Evolutionary conservation across 2,888 invertebrate species (phyloP).

Genomic region (Steinernema scapterisci): DNA sequence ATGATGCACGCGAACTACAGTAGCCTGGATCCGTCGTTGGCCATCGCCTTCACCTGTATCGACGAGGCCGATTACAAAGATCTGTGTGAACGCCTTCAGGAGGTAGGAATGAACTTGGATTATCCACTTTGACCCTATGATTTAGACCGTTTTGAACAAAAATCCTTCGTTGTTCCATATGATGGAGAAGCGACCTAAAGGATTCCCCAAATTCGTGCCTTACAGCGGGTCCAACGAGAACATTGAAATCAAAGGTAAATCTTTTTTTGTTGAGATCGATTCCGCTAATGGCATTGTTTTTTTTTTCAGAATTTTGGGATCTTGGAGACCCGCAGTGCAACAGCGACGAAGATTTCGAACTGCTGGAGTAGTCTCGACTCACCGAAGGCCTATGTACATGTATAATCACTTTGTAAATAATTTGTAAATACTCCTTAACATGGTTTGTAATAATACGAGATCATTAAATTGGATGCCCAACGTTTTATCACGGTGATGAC

Average conservation of each 20-base stretch:
- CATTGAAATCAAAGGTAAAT: constrained; percentile 38
- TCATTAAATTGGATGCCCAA: too few relatives aligned
- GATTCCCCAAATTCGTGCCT: constrained; percentile 64
- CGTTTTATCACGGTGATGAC: neutral
- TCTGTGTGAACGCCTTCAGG: constrained; percentile 41
- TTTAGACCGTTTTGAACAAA: constrained; percentile 3
- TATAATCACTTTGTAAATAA: neutral
- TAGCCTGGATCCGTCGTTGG: constrained; percentile 65
- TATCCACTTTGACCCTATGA: neutral
- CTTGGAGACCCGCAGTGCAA: constrained; percentile 59
- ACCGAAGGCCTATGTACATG: neutral
- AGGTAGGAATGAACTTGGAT: too few relatives aligned
- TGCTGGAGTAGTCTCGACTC: constrained; percentile 48
- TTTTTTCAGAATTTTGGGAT: constrained; percentile 62
- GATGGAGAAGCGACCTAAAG: constrained; percentile 59
- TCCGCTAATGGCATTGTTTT: neutral
- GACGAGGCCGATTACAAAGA: constrained; percentile 56
- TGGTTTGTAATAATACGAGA: neutral
- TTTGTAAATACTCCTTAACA: neutral
- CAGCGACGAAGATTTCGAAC: constrained; percentile 66
- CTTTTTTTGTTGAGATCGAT: constrained; percentile 18
- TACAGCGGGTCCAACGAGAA: constrained; percentile 59
- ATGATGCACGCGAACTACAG: constrained; percentile 63
- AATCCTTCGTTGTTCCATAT: constrained; percentile 65
- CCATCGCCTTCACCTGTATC: constrained; percentile 60